Percentiles rank a stretch among this genome's conserved stretches.
These are phyloP conservation scores for Enhydra lutris DNA, from an alignment of 2,113 vertebrate genomes.

Conservation along the genomic window DNA sequence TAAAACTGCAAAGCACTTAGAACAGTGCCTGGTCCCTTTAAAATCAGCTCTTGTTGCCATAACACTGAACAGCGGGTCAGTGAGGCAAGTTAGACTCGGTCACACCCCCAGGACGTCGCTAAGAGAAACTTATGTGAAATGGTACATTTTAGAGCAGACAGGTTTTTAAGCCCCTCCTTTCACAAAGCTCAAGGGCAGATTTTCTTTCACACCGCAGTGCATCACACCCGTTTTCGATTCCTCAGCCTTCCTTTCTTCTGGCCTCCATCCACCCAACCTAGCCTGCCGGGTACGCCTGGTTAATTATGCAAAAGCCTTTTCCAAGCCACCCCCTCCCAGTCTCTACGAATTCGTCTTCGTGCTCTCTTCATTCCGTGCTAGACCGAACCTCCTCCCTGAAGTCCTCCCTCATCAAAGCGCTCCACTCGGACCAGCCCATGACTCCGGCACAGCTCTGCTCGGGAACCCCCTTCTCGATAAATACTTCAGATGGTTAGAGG, in stretches of 20 bases:
- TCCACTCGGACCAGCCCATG: background rate
- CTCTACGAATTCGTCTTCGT: background rate
- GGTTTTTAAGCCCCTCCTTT: background rate
- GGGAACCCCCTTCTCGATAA: background rate
- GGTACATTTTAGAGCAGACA: background rate
- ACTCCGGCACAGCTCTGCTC: background rate
- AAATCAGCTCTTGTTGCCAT: background rate
- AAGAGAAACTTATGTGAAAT: background rate
- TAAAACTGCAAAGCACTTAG: background rate
- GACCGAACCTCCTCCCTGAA: background rate
- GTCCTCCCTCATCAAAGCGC: background rate
- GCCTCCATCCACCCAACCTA: background rate
- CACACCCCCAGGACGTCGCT: background rate
- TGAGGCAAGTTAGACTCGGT: background rate
- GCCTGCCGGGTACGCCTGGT: slow-evolving; percentile 31
- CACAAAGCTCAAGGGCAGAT: background rate
- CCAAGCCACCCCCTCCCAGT: background rate
- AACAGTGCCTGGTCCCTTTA: background rate
- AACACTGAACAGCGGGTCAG: background rate
- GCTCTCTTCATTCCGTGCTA: background rate
- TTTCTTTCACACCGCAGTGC: background rate
- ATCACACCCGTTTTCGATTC: background rate
- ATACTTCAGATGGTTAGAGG: background rate
- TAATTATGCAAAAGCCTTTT: slow-evolving; percentile 42
- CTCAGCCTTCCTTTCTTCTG: background rate